Conservation (phyloP, 2,888 invertebrate genomes). For the Acanthosoma haemorrhoidale region DNA sequence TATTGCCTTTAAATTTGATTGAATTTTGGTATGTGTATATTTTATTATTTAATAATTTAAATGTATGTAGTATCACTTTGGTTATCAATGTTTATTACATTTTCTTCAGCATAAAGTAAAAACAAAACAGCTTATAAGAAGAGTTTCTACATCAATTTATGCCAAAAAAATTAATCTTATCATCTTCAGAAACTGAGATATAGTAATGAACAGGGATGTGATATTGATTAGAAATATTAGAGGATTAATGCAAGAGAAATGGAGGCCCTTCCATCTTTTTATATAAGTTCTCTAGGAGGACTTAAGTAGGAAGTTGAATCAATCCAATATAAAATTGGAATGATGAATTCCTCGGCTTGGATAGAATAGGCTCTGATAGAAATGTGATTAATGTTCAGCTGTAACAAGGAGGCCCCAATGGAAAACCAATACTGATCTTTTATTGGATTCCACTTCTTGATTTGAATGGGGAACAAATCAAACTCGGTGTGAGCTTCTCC, state of each 20-base stretch:
- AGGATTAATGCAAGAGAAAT: neutral
- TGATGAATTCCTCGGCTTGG: slow-evolving; percentile 5
- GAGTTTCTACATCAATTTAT: too few species aligned
- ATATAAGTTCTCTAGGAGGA: neutral
- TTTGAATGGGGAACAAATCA: neutral
- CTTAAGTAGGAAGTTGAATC: slow-evolving; percentile 1
- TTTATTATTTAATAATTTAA: too few species aligned
- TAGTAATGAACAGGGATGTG: too few species aligned
- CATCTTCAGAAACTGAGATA: too few species aligned
- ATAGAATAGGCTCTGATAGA: slow-evolving; percentile 13
- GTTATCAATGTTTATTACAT: too few species aligned
- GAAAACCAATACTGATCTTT: slow-evolving; percentile 24
- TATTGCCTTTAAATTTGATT: too few species aligned
- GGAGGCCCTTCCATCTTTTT: neutral
- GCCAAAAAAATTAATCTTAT: too few species aligned
- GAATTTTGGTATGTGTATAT: too few species aligned
- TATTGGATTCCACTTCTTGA: neutral
- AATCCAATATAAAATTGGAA: slow-evolving; percentile 6
- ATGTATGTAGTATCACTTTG: too few species aligned
- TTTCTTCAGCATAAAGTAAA: too few species aligned
- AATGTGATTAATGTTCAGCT: slow-evolving; percentile 23
- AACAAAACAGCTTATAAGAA: too few species aligned
- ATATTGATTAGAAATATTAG: neutral
- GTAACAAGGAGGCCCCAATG: slow-evolving; percentile 11
- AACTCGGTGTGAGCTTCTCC: neutral